These are phyloP conservation scores for Dryobotodes eremita DNA, from an alignment of 2,888 invertebrate species.

Conservation along the genomic window DNA sequence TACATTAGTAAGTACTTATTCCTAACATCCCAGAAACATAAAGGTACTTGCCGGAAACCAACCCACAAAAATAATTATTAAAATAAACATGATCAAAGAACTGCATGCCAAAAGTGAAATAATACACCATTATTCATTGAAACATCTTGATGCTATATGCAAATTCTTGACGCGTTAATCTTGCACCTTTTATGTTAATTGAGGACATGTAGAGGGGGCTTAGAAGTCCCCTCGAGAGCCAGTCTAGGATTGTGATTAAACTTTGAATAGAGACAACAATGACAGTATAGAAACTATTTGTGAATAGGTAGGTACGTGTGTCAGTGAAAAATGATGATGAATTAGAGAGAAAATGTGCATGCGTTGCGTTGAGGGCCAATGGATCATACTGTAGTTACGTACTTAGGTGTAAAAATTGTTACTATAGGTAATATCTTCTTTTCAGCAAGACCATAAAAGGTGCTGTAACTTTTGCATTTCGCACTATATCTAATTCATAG, in stretches of 20 bases:
- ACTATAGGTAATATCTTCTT: no score
- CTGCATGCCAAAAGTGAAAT: constrained; percentile 43
- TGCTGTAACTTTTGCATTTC: no score
- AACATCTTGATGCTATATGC: constrained; percentile 61
- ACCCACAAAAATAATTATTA: not conserved
- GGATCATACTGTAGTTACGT: not conserved
- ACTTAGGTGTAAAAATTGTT: no score
- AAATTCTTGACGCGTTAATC: constrained; percentile 62
- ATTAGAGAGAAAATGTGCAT: constrained; percentile 14
- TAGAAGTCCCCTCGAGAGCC: constrained; percentile 46
- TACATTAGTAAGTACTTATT: no score
- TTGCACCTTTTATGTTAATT: constrained; percentile 66
- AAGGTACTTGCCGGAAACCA: not conserved
- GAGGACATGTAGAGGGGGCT: constrained; percentile 51
- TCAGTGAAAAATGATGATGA: constrained; percentile 38
- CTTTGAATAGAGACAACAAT: constrained; percentile 51
- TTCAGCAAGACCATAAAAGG: no score
- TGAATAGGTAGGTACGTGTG: constrained; percentile 30
- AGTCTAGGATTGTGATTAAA: constrained; percentile 59
- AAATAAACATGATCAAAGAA: constrained; percentile 29
- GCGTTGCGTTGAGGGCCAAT: not conserved
- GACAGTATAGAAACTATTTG: constrained; percentile 39
- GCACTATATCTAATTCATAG: no score
- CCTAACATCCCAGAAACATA: no score
- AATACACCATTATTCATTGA: constrained; percentile 55